A percentile compares a stretch with the other conserved stretches of the same genome.
These are phyloP conservation scores for Gymnogyps californianus DNA, from an alignment of 2,113 vertebrate genomes.

Conservation along the genomic window DNA sequence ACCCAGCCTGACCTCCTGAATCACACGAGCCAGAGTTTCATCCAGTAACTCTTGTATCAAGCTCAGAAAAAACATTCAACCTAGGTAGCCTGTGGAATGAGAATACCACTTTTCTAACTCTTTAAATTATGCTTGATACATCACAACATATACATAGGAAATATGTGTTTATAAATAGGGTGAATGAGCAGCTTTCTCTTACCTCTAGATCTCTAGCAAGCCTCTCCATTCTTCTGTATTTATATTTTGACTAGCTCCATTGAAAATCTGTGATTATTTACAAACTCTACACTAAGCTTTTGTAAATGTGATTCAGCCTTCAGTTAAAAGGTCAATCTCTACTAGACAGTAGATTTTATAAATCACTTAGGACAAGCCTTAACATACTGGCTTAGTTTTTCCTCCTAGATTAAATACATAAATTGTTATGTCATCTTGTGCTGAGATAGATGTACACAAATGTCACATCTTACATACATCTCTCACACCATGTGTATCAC, in stretches of 20 bases:
- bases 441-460: fast-evolving
- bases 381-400: not conserved
- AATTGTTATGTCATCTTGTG: fast-evolving
- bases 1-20: not conserved
- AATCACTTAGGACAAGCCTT: not conserved
- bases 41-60: not conserved
- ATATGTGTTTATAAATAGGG: fast-evolving
- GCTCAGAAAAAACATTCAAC: not conserved
- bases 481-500: not conserved
- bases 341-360: not conserved
- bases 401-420: not conserved
- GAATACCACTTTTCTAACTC: fast-evolving
- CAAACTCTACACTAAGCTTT: not conserved
- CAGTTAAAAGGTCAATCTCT: not conserved
- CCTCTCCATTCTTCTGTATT: not conserved
- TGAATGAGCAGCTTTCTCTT: not conserved
- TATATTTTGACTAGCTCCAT: not conserved
- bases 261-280: not conserved
- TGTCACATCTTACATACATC: fast-evolving
- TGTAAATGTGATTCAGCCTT: not conserved
- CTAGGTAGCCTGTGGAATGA: not conserved
- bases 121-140: not conserved
- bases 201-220: not conserved
- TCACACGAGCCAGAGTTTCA: not conserved
- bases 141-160: fast-evolving